phyloP scores from a whole-genome alignment of 2,113 vertebrate genomes.

The Amazona vittata region DNA sequence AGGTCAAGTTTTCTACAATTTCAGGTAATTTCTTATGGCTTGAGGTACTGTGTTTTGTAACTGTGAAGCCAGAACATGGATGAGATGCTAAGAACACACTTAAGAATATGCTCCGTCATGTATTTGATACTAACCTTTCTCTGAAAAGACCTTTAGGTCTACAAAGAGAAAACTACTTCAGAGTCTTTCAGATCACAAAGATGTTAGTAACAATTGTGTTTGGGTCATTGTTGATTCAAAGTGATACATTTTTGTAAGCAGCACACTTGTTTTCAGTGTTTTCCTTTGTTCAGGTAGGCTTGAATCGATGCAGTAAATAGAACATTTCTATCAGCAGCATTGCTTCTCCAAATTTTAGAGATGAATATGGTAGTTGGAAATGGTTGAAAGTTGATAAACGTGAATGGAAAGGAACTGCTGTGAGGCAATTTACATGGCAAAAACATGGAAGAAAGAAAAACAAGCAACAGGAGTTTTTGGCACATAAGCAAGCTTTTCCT shows the following conservation, averaged over 20 bases:
- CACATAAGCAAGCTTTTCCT: neutral
- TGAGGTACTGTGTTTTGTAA: neutral
- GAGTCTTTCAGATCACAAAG: neutral
- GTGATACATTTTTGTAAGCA: neutral
- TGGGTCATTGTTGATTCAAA: neutral
- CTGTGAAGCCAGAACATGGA: fast-evolving
- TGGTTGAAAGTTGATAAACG: constrained; percentile 6
- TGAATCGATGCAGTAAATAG: neutral
- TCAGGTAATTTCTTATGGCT: neutral
- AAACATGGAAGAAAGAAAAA: neutral
- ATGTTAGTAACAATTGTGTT: neutral
- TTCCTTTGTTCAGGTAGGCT: neutral
- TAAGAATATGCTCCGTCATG: neutral
- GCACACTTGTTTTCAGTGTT: neutral
- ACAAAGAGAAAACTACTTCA: neutral
- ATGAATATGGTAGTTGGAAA: constrained; percentile 1
- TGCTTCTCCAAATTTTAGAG: neutral
- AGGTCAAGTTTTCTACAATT: neutral
- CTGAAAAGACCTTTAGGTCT: neutral
- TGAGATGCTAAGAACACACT: neutral
- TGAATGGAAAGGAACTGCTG: constrained; percentile 6
- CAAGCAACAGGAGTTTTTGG: neutral
- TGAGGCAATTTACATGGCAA: constrained; percentile 2
- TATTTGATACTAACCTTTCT: neutral
- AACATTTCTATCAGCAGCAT: neutral